Base-by-base conservation (phyloP, 2,797 vertebrate species). In the Protonibea diacanthus region DNA sequence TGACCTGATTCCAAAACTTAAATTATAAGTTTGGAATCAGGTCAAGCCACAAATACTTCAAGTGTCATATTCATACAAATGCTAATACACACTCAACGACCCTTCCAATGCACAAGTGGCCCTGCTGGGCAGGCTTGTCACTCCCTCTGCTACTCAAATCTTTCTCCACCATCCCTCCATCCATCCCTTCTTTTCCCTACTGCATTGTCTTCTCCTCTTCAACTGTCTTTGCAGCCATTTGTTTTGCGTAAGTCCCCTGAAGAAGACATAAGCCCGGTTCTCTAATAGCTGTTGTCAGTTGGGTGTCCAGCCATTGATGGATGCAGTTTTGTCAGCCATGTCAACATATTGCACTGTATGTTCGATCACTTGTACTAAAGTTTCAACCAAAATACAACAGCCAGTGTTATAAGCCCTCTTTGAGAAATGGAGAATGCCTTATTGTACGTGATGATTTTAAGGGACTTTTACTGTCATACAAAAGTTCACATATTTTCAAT, bases 71-170 rank as follows among this genome's bases (percentile, higher is more conserved):
- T 73, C 51, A 63, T 61, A 77, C 42, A 78, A 69, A 67, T 2
- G 0, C 63, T 40, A 53, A 63, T 38, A 74, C 42, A 56, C 74
- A 55, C 33, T 56, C 11, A 0, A 68, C 58, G 60, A 71, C 61
- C 75, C 64, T 63, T 52, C 15, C 77, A 15, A 61, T 53, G 62
- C 57, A 76, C 79, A 53, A 73, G 66, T 58, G 65, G 45, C 47
- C 49, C 59, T 81, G 71, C 85, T 80, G 65, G 85, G 73, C 71
- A 81, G 67, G 12, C 66, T 70, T 80, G 78, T 86, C 81, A 88
- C 42, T 85, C 58, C 61, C 66, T 58, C 77, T 71, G 63, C 78
- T 64, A 48, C 75, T 85, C 53, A 82, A 81, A 86, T 75, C 71
- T 60, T 45, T 74, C 60, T 71, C 70, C 72, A 21, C 17, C 70